Conservation (phyloP, 2,797 vertebrate genomes). For the Coilia nasus region DNA sequence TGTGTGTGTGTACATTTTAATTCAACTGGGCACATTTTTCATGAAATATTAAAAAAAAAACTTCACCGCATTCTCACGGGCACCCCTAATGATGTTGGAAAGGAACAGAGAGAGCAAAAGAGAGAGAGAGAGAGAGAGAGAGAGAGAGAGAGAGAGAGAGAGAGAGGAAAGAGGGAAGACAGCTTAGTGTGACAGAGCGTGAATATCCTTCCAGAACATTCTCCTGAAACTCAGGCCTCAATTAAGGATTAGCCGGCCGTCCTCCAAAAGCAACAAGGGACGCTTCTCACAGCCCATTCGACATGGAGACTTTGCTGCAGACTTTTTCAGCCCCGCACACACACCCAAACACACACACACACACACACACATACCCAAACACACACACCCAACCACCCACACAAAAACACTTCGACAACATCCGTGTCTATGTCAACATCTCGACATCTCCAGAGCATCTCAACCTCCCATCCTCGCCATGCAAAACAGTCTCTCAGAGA, state of each 20-base stretch:
- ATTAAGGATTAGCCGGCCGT: slow-evolving; percentile 61
- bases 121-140: background rate
- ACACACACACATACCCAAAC: background rate
- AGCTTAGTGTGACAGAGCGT: slow-evolving; percentile 66
- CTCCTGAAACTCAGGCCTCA: slow-evolving; percentile 60
- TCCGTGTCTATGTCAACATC: background rate
- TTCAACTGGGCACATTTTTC: slow-evolving; percentile 2
- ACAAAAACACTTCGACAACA: background rate
- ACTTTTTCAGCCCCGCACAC: slow-evolving; percentile 42
- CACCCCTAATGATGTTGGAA: slow-evolving; percentile 58
- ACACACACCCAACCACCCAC: background rate
- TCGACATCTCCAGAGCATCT: background rate
- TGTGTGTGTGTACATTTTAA: background rate
- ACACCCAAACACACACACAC: slow-evolving; percentile 12
- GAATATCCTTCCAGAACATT: slow-evolving; percentile 60
- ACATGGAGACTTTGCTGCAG: slow-evolving; percentile 40
- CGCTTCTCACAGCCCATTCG: slow-evolving; percentile 56
- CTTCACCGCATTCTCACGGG: slow-evolving; percentile 49
- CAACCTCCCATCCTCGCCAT: background rate
- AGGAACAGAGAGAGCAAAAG: slow-evolving; percentile 52
- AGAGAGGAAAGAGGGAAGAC: background rate
- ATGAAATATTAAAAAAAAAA: background rate
- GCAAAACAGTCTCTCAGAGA: background rate
- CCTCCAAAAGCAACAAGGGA: slow-evolving; percentile 48
- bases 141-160: too few species aligned